Evolutionary conservation across 2,888 invertebrate genomes (phyloP), one percentile per base, ranked within the genome.

Genomic region (Romanomermis culicivorax): DNA sequence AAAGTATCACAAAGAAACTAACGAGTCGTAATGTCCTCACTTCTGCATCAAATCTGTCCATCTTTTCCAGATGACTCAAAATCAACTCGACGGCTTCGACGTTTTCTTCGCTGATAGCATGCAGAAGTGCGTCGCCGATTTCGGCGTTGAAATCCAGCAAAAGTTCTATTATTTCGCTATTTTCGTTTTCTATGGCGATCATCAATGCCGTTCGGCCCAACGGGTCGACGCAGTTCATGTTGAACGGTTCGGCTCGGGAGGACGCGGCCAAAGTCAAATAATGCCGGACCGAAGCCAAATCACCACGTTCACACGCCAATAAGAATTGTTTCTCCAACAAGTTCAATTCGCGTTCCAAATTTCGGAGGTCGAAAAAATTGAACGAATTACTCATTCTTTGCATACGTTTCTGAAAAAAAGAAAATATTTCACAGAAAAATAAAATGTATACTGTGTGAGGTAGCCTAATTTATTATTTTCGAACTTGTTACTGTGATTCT

Each of bases 41-140:
- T 58, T 64, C 64, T 14, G 63, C 53, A 53, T 60, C 61, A 53
- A 63, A 65, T 47, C 63, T 64, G 54, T 64, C 64, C 48, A 60
- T 58, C 50, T 63, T 79, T 72, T 87, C 86, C 70, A 88, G 86
- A 72, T 91, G 87, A 66, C 88, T 86, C 53, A 95, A 77, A 59
- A 95, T 77, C 58, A 91, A 83, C 73, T 95, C 93, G 27, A 95
- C 93, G 1, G 93, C 95, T 71, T 95, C 91, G 24, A 93, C 88
- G 66, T 91, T 91, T 71, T 91, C 89, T 30, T 85, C 95, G 29
- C 87, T 85, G 63, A 93, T 91, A 57, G 91, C 83, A 65, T 86
- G 86, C 49, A 93, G 77, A 25, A 65, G 61, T n/a, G 65, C 65
- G 56, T 65, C 65, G 7, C 64, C 65, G 7, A 64, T 65, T 60